Percentiles rank a stretch among this genome's conserved stretches.
Conservation (phyloP, 2,113 vertebrate species). For the Chamaea fasciata region DNA sequence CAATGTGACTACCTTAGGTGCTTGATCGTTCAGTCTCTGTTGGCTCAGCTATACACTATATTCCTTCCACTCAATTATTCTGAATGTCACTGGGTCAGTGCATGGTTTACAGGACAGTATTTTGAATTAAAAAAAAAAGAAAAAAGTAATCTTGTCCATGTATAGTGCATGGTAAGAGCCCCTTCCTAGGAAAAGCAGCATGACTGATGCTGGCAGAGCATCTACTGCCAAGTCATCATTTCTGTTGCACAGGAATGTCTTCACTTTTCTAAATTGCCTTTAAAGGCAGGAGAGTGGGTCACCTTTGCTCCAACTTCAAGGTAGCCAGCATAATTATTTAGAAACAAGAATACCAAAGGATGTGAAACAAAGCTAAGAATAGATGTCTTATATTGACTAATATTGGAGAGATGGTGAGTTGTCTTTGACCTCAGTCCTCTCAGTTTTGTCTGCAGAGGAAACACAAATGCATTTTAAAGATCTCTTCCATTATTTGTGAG, state of each 20-base stretch:
- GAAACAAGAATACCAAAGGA: background rate
- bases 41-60: background rate
- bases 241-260: background rate
- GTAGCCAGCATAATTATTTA: background rate
- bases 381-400: background rate
- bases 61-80: background rate
- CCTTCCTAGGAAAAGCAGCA: background rate
- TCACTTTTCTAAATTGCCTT: background rate
- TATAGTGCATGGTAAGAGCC: background rate
- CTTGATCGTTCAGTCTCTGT: background rate
- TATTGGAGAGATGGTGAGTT: background rate
- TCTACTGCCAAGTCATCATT: background rate
- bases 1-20: conserved; percentile 21
- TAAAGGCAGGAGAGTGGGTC: background rate
- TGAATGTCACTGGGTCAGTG: background rate
- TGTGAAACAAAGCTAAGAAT: background rate
- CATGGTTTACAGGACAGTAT: background rate
- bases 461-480: background rate
- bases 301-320: background rate
- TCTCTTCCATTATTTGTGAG: background rate
- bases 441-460: conserved; percentile 11
- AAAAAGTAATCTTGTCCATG: background rate
- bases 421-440: background rate
- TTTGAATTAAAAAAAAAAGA: background rate
- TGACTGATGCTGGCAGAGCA: background rate